Evolutionary conservation across 1,140 invertebrate genomes (phyloP).

Genomic region (Rhagoletis pomonella): DNA sequence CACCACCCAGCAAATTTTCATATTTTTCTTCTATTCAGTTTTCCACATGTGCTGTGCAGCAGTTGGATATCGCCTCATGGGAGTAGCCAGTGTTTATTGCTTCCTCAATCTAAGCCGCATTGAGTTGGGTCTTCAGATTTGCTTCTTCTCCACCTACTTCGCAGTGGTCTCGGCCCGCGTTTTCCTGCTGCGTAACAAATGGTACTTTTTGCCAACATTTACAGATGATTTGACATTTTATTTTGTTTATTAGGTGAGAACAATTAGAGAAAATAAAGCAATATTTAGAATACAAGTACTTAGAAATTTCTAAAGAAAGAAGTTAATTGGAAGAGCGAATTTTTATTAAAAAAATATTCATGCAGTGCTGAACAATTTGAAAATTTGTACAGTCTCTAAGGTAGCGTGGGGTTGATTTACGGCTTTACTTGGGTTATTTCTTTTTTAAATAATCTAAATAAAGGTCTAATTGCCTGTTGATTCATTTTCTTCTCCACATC

Average conservation of each 20-base stretch:
- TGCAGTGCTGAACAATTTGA: too few relatives aligned
- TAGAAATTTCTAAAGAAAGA: background rate
- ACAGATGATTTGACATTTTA: constrained; percentile 19
- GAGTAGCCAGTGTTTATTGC: constrained; percentile 47
- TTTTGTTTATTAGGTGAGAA: background rate
- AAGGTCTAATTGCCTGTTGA: too few relatives aligned
- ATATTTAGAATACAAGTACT: background rate
- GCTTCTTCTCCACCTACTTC: background rate
- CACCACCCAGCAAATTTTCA: constrained; percentile 23
- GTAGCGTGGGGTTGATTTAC: too few relatives aligned
- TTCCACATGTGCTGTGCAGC: constrained; percentile 43
- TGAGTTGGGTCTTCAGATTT: background rate
- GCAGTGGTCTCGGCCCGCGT: background rate
- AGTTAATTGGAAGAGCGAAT: constrained; percentile 7
- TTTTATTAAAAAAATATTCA: background rate
- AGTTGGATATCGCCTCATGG: constrained; percentile 42
- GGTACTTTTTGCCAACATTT: constrained; percentile 46
- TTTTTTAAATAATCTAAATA: too few relatives aligned
- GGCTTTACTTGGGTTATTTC: too few relatives aligned
- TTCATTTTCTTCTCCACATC: too few relatives aligned
- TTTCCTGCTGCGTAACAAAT: constrained; percentile 38
- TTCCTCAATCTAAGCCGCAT: constrained; percentile 14
- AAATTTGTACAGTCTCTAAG: too few relatives aligned
- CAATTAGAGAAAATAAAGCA: background rate
- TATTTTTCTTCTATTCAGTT: background rate